These are phyloP conservation scores for Microchirus variegatus DNA, from an alignment of 2,797 vertebrate genomes.

Conservation along the genomic window DNA sequence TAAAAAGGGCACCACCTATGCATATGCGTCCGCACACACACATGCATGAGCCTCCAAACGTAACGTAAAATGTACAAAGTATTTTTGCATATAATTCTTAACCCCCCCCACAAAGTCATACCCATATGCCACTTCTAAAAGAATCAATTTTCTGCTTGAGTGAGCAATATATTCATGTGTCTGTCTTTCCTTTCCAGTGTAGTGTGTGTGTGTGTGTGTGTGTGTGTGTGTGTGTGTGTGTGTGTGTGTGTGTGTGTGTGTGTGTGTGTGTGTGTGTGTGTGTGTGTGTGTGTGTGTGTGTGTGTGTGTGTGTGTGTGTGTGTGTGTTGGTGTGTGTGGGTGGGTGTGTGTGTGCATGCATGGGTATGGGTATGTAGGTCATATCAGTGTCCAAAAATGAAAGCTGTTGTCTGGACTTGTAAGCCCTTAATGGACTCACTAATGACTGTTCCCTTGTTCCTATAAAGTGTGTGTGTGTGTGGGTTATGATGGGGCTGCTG, in stretches of 20 bases:
- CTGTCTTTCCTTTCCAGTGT: slow-evolving; percentile 48
- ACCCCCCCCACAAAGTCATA: neutral
- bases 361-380: slow-evolving; percentile 51
- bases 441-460: slow-evolving; percentile 28
- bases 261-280: slow-evolving; percentile 34
- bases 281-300: slow-evolving; percentile 33
- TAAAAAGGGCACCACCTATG: neutral
- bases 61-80: too few relatives aligned
- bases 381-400: slow-evolving; percentile 59
- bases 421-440: slow-evolving; percentile 62
- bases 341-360: slow-evolving; percentile 8
- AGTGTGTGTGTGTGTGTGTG: slow-evolving; percentile 35
- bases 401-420: slow-evolving; percentile 61
- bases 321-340: too few relatives aligned
- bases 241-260: slow-evolving; percentile 34
- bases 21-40: slow-evolving; percentile 14
- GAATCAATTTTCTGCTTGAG: slow-evolving; percentile 60
- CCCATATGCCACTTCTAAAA: slow-evolving; percentile 36
- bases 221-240: slow-evolving; percentile 7
- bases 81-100: neutral
- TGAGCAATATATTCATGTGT: slow-evolving; percentile 54
- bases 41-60: neutral
- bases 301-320: slow-evolving; percentile 33
- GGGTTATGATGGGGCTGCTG: slow-evolving; percentile 32
- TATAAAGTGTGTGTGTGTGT: slow-evolving; percentile 13